Percentiles rank a stretch among this genome's conserved stretches.
phyloP scores from a whole-genome alignment of 2,888 invertebrate genomes.

The Gastracanthus pulcherrimus region DNA sequence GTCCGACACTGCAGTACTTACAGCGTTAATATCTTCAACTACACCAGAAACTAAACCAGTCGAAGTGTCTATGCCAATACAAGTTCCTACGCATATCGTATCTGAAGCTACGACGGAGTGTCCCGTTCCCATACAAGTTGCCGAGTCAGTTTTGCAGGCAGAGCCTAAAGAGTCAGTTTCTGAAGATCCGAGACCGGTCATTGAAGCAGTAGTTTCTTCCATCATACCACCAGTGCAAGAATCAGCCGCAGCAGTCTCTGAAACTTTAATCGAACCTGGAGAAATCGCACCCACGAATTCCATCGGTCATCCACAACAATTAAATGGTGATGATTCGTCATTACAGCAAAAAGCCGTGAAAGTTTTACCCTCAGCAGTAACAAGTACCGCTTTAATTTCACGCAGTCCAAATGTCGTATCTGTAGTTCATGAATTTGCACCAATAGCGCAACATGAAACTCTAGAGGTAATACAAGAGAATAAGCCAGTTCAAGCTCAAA shows the following conservation, averaged over 20 bases:
- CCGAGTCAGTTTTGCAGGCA: slow-evolving; percentile 73
- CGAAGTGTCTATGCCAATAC: not conserved
- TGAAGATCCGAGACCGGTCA: slow-evolving; percentile 65
- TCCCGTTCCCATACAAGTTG: slow-evolving; percentile 73
- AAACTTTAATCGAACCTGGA: slow-evolving; percentile 53
- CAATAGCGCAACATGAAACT: not conserved
- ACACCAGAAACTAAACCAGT: not conserved
- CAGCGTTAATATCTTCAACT: not conserved
- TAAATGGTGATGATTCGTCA: slow-evolving; percentile 55
- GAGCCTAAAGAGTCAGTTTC: slow-evolving; percentile 72
- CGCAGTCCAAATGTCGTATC: slow-evolving; percentile 21
- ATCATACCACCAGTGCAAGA: slow-evolving; percentile 68
- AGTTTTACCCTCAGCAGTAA: not conserved
- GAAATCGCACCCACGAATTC: not conserved
- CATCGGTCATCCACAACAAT: slow-evolving; percentile 8
- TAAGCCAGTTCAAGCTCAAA: slow-evolving; percentile 46
- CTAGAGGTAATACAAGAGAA: slow-evolving; percentile 2
- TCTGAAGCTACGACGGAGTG: slow-evolving; percentile 60
- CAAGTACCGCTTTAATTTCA: not conserved
- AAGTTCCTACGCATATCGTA: slow-evolving; percentile 11
- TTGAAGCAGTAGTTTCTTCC: slow-evolving; percentile 69
- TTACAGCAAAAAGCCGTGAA: not conserved
- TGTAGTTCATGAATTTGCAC: not conserved
- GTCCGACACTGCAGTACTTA: not conserved
- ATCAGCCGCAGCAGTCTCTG: slow-evolving; percentile 65